A percentile compares a stretch with the other conserved stretches of the same genome.
Conservation (phyloP, 2,113 vertebrate genomes). For the Myotis lucifugus region DNA sequence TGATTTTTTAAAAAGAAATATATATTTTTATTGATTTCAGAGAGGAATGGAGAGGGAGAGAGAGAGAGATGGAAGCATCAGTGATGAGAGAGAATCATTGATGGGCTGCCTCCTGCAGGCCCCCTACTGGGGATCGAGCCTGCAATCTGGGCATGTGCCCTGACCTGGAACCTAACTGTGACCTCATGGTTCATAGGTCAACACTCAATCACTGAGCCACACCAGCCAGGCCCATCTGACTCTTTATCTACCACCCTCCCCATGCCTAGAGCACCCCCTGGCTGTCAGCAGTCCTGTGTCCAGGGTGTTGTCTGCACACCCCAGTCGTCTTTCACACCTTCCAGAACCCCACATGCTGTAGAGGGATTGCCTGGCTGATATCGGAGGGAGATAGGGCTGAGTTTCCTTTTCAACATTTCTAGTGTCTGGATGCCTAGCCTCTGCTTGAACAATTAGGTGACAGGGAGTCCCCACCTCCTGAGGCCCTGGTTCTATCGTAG, state of each 20-base stretch:
- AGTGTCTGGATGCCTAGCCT: neutral
- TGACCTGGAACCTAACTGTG: too few relatives aligned
- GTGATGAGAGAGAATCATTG: too few relatives aligned
- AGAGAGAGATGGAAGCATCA: too few relatives aligned
- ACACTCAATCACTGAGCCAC: too few relatives aligned
- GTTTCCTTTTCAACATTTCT: neutral
- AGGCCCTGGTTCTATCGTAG: slow-evolving; percentile 79
- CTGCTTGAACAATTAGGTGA: neutral
- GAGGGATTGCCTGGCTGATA: neutral
- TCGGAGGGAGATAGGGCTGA: neutral
- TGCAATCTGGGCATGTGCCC: too few relatives aligned
- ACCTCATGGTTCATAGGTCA: too few relatives aligned
- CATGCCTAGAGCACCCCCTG: neutral
- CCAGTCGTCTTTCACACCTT: neutral
- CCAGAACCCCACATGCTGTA: neutral
- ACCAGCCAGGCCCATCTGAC: neutral
- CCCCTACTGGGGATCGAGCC: too few relatives aligned
- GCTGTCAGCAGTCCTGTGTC: neutral
- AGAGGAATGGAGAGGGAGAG: too few relatives aligned
- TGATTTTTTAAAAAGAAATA: too few relatives aligned
- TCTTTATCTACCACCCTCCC: neutral
- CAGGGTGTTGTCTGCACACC: neutral
- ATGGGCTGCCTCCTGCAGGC: too few relatives aligned
- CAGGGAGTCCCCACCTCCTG: slow-evolving; percentile 57
- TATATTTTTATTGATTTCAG: too few relatives aligned